Evolutionary conservation across 2,888 invertebrate genomes (phyloP), one percentile per base, ranked within the genome.

Genomic region (Plagodis dolabraria): DNA sequence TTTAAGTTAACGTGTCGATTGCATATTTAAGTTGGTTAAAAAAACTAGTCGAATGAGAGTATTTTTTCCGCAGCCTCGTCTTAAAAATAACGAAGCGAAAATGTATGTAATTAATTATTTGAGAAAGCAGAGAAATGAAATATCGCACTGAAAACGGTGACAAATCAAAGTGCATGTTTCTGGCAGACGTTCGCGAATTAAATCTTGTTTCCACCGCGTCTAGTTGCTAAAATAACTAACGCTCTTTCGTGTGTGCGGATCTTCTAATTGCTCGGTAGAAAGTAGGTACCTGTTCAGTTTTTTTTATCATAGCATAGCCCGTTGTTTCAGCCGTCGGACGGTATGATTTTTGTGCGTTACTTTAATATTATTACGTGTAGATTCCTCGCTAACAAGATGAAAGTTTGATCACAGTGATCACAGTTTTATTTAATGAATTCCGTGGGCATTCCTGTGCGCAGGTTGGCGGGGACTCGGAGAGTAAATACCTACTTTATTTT

Each of bases 181-280:
- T 53, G 47, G 46, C 51, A 53, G 55, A 50, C 46, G 9, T 11
- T n/a, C 48, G 52, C 56, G 22, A 60, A 57, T 60, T 67, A 60
- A 61, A 60, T 58, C 57, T 0, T 56, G 40, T 60, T 59, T 54
- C 54, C 55, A 47, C 51, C 57, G 52, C 53, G 60, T 50, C 59
- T 51, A 40, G 62, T 34, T 34, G 48, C 58, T 63, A 60, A 58
- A 63, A n/a, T 59, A 64, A 47, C 64, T 58, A 22, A 22, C 40
- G 81, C 83, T 87, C 83, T 90, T 86, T 89, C 90, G 90, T 92
- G 90, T 92, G 90, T 85, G 82, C 82, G 86, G 86, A 89, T 91
- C 87, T 88, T 87, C 83, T 89, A 91, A 91, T 91, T 89, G 79
- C 81, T 73, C 71, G 42, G 78, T 90, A 89, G 91, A 91, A 90